These are phyloP conservation scores for Clarias laeviceps DNA, from an alignment of 2,797 vertebrate genomes.

Conservation along the genomic window DNA sequence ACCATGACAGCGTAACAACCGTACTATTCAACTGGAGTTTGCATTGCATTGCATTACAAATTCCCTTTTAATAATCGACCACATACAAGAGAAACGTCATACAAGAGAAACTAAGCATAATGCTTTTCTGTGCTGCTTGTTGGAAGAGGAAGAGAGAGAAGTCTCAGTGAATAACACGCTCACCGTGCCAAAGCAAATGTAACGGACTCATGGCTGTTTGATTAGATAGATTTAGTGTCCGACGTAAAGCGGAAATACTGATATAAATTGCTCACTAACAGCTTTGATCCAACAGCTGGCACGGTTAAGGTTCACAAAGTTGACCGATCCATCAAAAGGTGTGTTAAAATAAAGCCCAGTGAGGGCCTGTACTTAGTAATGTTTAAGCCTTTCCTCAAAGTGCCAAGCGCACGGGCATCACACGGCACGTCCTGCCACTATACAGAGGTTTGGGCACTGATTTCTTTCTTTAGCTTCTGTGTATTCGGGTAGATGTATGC, in stretches of 20 bases:
- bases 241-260: slow-evolving; percentile 16
- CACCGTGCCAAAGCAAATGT: slow-evolving; percentile 23
- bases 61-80: not conserved
- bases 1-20: not conserved
- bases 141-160: slow-evolving; percentile 26
- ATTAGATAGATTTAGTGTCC: slow-evolving; percentile 18
- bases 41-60: not conserved
- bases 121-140: slow-evolving; percentile 29
- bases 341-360: not conserved
- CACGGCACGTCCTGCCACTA: slow-evolving; percentile 1
- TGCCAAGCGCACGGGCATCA: not conserved
- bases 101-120: not conserved
- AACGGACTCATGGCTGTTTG: not conserved
- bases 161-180: slow-evolving; percentile 10
- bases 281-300: slow-evolving; percentile 17
- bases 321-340: not conserved
- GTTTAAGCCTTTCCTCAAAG: not conserved
- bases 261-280: not conserved
- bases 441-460: slow-evolving; percentile 5
- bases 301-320: not conserved
- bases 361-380: not conserved
- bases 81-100: not conserved
- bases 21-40: not conserved
- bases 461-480: slow-evolving; percentile 26
- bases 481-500: not conserved